Base-by-base conservation (phyloP, 2,888 invertebrate species). In the Euzophera pinguis region DNA sequence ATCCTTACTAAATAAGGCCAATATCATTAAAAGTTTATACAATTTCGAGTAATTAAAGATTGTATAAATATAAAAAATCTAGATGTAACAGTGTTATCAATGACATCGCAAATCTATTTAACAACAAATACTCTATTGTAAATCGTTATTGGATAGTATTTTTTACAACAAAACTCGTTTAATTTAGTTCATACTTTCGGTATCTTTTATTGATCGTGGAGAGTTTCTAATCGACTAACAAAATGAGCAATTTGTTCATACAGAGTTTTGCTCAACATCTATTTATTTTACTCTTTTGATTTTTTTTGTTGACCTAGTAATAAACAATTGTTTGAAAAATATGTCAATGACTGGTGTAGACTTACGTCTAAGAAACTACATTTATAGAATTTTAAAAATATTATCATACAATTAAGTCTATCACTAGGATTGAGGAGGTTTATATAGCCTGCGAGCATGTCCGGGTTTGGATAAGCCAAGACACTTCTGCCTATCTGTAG, bases 181-280 rank as follows among this genome's bases (percentile, higher is more conserved):
- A 34, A 35, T 47, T 47, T n/a, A 4, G 16, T 14, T 47, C 16
- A n/a, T 35, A 16, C 14, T 32, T 9, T 32, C 32, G 14, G 35
- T 16, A 13, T 14, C n/a, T 34, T 8, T 29, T 29, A 13, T 43
- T 27, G 29, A 13, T 43, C 12, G 29, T 29, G 13, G 43, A 43
- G 29, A 43, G 43, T 43, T 27, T 43, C 29, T 43, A 43, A 43
- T 43, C 29, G 29, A 29, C 17, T 47, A 13, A 16, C 32, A 47
- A 34, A 34, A n/a, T 17, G 3, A 34, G 13, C 16, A 34, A 35
- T 17, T 35, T 47, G 12, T 35, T 35, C 32, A 16, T 8, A 6
- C 35, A 12, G 3, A 32, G 7, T 12, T 35, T 10, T 13, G 13
- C n/a, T 42, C 27, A 43, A 17, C n/a, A 47, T 16, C 32, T 35